Evolutionary conservation across 2,113 vertebrate species (phyloP).

Genomic region (Haplochromis vanheusdeni): DNA sequence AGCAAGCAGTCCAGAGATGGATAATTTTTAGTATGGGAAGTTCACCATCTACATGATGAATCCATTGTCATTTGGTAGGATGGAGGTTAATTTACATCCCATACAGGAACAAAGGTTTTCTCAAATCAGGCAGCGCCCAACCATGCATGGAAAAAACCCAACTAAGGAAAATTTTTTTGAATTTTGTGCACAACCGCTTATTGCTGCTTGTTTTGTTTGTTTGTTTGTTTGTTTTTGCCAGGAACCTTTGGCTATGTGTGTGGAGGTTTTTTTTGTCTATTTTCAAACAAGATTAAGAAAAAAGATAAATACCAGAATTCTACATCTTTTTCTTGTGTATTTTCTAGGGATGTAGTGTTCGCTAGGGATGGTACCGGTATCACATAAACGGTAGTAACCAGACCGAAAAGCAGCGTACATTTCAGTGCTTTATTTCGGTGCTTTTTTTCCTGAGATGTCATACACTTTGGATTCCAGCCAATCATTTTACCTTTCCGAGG

Average conservation of each 20-base stretch:
- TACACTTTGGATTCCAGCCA: not conserved
- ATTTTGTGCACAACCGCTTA: not conserved
- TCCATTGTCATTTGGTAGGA: not conserved
- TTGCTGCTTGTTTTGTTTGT: not conserved
- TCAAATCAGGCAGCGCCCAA: not conserved
- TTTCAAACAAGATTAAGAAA: not conserved
- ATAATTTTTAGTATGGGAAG: not conserved
- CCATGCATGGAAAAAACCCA: not conserved
- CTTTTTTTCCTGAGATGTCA: not conserved
- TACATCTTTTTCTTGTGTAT: not conserved
- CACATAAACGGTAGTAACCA: not conserved
- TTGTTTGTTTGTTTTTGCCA: not conserved
- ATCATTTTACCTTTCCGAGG: not conserved
- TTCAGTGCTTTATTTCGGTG: not conserved
- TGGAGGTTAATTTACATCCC: not conserved
- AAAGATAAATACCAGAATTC: not conserved
- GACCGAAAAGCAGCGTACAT: not conserved
- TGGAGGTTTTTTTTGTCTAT: fast-evolving
- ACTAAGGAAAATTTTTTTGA: fast-evolving
- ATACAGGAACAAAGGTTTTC: not conserved
- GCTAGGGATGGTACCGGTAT: not conserved
- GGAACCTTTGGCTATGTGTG: not conserved
- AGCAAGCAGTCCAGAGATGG: not conserved
- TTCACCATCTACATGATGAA: not conserved
- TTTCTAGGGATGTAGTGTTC: not conserved